Base-by-base conservation (phyloP, 2,113 vertebrate species). In the Myiagra hebetior region DNA sequence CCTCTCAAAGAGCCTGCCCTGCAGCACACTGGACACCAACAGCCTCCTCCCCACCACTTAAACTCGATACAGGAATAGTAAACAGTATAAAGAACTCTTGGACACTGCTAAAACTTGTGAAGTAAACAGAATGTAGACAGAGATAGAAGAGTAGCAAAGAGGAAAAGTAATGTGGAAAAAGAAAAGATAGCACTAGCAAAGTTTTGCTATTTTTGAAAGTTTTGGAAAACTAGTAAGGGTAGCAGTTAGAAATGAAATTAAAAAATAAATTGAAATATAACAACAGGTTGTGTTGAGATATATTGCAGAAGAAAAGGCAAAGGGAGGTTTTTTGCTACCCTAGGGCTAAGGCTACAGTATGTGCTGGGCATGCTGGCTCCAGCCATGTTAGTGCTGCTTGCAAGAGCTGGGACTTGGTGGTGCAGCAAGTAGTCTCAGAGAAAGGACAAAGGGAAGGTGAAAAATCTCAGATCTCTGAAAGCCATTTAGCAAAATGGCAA, bases 311-410 rank as follows among this genome's bases (percentile, higher is more conserved):
- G 37, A 77, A 65, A 93, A 73, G 9, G 2, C 13, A 56, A 68
- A 52, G 23, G 23, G 3, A 2, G 0, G 1, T 10, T 42, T 52
- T 91, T 60, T 65, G 5, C 10, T 85, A 2, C 30, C 20, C n/a
- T 50, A 69, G 20, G 15, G 15, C 15, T 60, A 37, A 69, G 44
- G 20, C 28, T 63, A 6, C 13, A 3, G 2, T 13, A 15, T 2
- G 0, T 46, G 11, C 11, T 30, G 41, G 22, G 30, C 13, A 53
- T 0, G 0, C 14, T 70, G 13, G 4, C 41, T 73, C 55, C 19
- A 20, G 27, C 20, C 28, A 7, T 2, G 9, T n/a, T 75, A 57
- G 31, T 26, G 30, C 13, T 56, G 18, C 46, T 85, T 65, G 24
- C 23, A 47, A 15, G 33, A 44, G 9, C 13, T 62, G 11, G 16